Percentiles rank a stretch among this genome's conserved stretches.
phyloP scores from a whole-genome alignment of 2,888 invertebrate species.

The Notodonta ziczac region DNA sequence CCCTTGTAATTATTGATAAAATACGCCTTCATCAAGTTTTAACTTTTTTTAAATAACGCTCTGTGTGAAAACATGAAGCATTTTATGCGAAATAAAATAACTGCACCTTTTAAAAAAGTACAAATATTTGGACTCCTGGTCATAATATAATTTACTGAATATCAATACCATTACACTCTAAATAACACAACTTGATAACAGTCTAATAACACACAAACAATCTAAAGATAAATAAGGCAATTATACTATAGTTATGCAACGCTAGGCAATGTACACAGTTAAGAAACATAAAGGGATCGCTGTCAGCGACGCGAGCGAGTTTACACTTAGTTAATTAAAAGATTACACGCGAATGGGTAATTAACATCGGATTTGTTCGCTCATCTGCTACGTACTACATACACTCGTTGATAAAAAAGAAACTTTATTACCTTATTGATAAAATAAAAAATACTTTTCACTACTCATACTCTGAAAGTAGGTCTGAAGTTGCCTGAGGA shows the following conservation, averaged over 20 bases:
- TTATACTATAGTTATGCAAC: constrained; percentile 18
- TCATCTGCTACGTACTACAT: constrained; percentile 62
- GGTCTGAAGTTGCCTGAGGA: too few relatives aligned
- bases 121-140: too few relatives aligned
- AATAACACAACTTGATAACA: constrained; percentile 8
- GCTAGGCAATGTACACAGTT: constrained; percentile 11
- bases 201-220: constrained; percentile 4
- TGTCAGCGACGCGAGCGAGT: constrained; percentile 63
- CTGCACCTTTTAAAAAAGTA: too few relatives aligned
- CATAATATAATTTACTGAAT: too few relatives aligned
- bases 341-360: constrained; percentile 79
- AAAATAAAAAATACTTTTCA: too few relatives aligned
- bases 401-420: constrained; percentile 5
- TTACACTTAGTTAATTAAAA: constrained; percentile 79
- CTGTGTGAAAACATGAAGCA: too few relatives aligned
- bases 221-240: constrained; percentile 22
- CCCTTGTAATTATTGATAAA: too few relatives aligned
- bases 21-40: too few relatives aligned
- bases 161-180: neutral
- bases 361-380: constrained; percentile 74
- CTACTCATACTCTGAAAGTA: too few relatives aligned
- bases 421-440: neutral
- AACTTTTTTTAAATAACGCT: too few relatives aligned
- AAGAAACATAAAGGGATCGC: constrained; percentile 48
- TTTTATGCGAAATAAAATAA: too few relatives aligned